A percentile compares a stretch with the other conserved stretches of the same genome.
Conservation (phyloP, 2,113 vertebrate genomes). For the Gulo gulo region DNA sequence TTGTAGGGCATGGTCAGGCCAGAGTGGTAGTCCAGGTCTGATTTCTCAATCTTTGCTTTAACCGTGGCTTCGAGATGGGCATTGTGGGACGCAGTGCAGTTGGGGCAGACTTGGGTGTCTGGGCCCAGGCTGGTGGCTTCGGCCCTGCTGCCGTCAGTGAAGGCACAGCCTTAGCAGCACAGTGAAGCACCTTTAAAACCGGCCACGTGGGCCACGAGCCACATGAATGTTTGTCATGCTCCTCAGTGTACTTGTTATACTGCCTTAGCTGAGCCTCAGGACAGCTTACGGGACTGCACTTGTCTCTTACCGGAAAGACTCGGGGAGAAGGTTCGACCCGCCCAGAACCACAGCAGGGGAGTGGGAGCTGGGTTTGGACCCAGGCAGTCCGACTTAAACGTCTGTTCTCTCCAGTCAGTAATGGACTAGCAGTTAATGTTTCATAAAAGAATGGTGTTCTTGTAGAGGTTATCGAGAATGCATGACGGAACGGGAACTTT, state of each 20-base stretch:
- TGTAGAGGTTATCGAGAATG: too few species aligned
- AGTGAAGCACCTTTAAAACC: accelerated
- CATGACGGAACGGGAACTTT: accelerated
- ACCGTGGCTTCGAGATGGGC: accelerated
- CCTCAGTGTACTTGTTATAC: accelerated
- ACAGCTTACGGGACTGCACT: accelerated
- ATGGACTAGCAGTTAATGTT: accelerated
- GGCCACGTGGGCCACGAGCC: accelerated
- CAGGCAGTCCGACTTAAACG: not conserved
- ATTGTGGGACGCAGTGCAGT: too few species aligned
- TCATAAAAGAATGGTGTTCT: not conserved
- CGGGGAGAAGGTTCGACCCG: too few species aligned
- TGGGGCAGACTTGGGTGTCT: not conserved
- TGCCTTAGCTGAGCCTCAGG: accelerated
- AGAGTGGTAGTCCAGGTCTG: too few species aligned
- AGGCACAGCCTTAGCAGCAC: not conserved
- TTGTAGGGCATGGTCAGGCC: not conserved
- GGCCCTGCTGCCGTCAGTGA: not conserved
- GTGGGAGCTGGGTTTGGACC: not conserved
- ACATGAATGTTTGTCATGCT: accelerated
- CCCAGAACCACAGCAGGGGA: not conserved
- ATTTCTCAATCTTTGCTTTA: not conserved
- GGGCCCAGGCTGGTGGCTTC: not conserved
- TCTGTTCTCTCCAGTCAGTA: accelerated
- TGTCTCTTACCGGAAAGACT: not conserved